Base-by-base conservation (phyloP, 2,888 invertebrate genomes). In the Hypselothyrea guttata region DNA sequence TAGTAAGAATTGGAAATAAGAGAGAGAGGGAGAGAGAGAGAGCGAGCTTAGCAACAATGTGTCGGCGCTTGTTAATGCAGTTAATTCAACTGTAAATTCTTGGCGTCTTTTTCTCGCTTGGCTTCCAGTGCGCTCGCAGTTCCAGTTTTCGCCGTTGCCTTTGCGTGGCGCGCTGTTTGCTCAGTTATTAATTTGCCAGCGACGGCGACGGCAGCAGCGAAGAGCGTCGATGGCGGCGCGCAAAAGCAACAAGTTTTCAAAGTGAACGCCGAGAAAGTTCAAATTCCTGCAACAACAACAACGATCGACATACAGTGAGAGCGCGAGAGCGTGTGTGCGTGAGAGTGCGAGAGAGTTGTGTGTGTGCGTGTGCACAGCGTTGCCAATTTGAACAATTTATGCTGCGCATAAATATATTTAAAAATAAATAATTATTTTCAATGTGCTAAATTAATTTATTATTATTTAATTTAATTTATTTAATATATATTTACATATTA, bases 101-200 rank as follows among this genome's bases (percentile, higher is more conserved):
- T 22, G 22, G 22, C 22, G 5, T 22, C 5, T 22, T 22, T 5
- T 22, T 22, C 22, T 4, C 22, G 48, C 44, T 59, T 51, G 40
- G 37, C 15, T 72, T 69, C 69, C 69, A 60, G 52, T 56, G 18
- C 46, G 34, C 42, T 2, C 22, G 28, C 16, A 16, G 13, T 37
- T 27, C 18, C 38, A 16, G 22, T 13, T 5, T 15, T 35, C 15
- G 28, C 41, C 9, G 13, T 38, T 18, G 33, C 7, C 44, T 34
- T 22, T 31, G 54, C n/a, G 11, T 38, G 28, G 16, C 56, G 16
- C 13, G 48, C 31, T 40, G 35, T 52, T 41, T 34, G 41, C 8
- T 62, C 70, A 70, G 70, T 70, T 57, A 47, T 53, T 57, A 68
- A 38, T 51, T 69, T 45, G 70, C 56, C 73, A 74, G 69, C 70